Percentiles rank a stretch among this genome's conserved stretches.
Evolutionary conservation across 2,888 invertebrate species (phyloP).

Genomic region (Parthenolecanium corni): DNA sequence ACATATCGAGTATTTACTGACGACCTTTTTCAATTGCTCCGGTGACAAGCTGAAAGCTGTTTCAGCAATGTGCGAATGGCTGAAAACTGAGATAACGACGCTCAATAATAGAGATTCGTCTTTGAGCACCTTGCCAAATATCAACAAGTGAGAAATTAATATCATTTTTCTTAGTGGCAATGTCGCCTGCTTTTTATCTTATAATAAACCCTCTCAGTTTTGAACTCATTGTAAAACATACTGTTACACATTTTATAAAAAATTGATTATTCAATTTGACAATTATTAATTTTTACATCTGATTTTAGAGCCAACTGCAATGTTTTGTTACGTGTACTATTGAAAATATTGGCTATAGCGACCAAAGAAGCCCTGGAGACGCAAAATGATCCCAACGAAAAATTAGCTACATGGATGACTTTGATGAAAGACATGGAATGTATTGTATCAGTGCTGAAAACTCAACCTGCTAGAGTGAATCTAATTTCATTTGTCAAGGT

Average conservation of each 20-base stretch:
- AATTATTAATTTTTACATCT: constrained; percentile 4
- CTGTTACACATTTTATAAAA: no score
- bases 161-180: no score
- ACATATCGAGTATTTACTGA: constrained; percentile 51
- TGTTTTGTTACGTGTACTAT: constrained; percentile 33
- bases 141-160: constrained; percentile 35
- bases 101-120: constrained; percentile 37
- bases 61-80: constrained; percentile 37
- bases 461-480: constrained; percentile 50
- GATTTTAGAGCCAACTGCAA: constrained; percentile 33
- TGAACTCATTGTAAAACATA: no score
- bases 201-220: no score
- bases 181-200: no score
- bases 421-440: constrained; percentile 50
- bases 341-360: constrained; percentile 36
- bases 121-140: constrained; percentile 35
- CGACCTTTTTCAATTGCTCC: constrained; percentile 50
- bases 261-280: no score
- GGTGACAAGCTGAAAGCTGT: constrained; percentile 37
- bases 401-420: constrained; percentile 54
- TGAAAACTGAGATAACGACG: constrained; percentile 38
- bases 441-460: constrained; percentile 54
- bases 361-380: constrained; percentile 38
- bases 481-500: constrained; percentile 53
- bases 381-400: constrained; percentile 45